Percentiles rank a stretch among this genome's conserved stretches.
Conservation (phyloP, 23 tunicate species). For the Diplosoma virens region DNA sequence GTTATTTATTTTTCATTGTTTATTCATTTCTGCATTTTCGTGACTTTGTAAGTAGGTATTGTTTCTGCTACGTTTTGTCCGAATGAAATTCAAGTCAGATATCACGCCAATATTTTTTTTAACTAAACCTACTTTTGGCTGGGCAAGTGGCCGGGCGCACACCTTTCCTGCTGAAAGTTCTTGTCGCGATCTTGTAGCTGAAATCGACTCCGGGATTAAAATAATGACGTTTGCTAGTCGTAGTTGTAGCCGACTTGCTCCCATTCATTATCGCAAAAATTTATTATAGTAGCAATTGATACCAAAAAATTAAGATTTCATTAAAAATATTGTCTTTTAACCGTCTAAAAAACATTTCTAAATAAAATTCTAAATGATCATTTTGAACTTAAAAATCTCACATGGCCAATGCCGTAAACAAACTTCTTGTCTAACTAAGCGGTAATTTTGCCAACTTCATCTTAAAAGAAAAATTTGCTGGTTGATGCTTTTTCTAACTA, state of each 20-base stretch:
- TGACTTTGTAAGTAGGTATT: no score
- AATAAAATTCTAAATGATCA: not conserved
- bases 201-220: slow-evolving; percentile 52
- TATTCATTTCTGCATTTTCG: no score
- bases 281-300: not conserved
- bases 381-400: no score
- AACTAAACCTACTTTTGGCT: not conserved
- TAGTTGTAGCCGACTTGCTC: slow-evolving; percentile 35
- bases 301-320: not conserved
- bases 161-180: slow-evolving; percentile 51
- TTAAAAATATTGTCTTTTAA: not conserved
- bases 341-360: not conserved
- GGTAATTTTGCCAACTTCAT: no score
- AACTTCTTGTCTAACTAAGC: no score
- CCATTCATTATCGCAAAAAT: not conserved
- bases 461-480: no score
- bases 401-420: no score
- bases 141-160: slow-evolving; percentile 25
- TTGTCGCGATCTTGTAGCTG: slow-evolving; percentile 35
- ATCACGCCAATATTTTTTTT: no score
- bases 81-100: no score
- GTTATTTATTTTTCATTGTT: no score
- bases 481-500: no score
- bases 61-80: no score
- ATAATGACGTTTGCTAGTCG: not conserved